A percentile compares a stretch with the other conserved stretches of the same genome.
Evolutionary conservation across 2,113 vertebrate genomes (phyloP).

Genomic region (Tetrax tetrax): DNA sequence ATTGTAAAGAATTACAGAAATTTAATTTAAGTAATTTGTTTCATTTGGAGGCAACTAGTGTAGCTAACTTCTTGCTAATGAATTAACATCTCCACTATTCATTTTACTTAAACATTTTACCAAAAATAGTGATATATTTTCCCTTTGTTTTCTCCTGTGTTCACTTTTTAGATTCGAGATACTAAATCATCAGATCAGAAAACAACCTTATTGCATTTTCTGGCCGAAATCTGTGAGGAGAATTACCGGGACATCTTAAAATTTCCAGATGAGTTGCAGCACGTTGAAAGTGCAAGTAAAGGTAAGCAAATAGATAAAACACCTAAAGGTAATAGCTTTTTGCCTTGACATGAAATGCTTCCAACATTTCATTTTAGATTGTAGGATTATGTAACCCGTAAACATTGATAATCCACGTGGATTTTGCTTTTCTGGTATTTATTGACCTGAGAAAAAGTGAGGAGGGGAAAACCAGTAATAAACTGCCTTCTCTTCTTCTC

Average conservation of each 20-base stretch:
- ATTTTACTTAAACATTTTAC: background rate
- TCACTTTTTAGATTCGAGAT: constrained; percentile 85
- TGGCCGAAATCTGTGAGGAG: constrained; percentile 92
- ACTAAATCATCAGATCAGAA: constrained; percentile 93
- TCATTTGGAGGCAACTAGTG: fast-evolving
- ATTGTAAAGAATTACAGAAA: background rate
- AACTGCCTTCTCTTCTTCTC: background rate
- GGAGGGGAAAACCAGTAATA: background rate
- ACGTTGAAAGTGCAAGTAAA: constrained; percentile 94
- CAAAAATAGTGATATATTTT: background rate
- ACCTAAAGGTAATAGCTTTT: background rate
- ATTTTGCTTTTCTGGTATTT: background rate
- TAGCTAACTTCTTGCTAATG: background rate
- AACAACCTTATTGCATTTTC: constrained; percentile 90
- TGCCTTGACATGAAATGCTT: background rate
- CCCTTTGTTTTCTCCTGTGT: background rate
- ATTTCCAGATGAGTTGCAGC: constrained; percentile 92
- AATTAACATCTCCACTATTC: background rate
- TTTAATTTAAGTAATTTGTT: background rate
- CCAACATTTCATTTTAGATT: background rate
- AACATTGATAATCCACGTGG: background rate
- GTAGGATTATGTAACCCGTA: background rate
- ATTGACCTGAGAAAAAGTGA: background rate
- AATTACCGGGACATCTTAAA: constrained; percentile 84
- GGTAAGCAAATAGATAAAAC: constrained; percentile 73